Percentiles rank a stretch among this genome's conserved stretches.
phyloP scores from a whole-genome alignment of 2,113 vertebrate species.

The Channa argus region DNA sequence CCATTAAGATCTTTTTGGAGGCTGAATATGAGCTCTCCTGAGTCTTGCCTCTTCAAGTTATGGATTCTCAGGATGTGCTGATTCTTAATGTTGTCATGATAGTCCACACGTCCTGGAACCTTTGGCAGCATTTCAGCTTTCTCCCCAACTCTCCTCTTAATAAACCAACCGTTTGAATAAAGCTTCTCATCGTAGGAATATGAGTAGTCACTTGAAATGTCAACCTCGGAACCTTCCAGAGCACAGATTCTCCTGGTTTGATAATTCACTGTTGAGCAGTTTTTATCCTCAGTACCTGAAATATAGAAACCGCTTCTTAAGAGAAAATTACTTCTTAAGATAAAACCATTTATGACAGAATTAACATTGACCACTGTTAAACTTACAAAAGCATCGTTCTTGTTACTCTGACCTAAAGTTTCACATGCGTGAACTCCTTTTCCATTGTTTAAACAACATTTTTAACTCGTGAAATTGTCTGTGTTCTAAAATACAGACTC shows the following conservation, averaged over 20 bases:
- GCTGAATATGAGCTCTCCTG: not conserved
- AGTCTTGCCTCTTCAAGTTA: slow-evolving; percentile 19
- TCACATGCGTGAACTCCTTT: no score
- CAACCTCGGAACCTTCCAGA: slow-evolving; percentile 29
- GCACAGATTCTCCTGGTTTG: slow-evolving; percentile 34
- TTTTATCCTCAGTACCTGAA: not conserved
- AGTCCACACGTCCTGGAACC: not conserved
- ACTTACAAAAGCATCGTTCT: no score
- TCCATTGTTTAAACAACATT: no score
- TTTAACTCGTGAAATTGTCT: no score
- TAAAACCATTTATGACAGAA: no score
- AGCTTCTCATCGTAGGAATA: no score
- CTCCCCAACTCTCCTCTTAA: slow-evolving; percentile 11
- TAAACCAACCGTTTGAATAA: no score
- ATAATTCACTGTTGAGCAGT: not conserved
- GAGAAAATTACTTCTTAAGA: no score
- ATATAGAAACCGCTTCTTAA: not conserved
- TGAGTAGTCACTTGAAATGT: slow-evolving; percentile 15
- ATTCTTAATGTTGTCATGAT: not conserved
- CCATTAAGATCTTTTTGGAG: no score
- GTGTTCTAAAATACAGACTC: no score
- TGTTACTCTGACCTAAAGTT: no score
- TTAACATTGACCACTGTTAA: no score
- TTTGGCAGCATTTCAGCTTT: not conserved
- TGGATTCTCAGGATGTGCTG: not conserved